phyloP scores from a whole-genome alignment of 2,113 vertebrate species.

The Trinectes maculatus region DNA sequence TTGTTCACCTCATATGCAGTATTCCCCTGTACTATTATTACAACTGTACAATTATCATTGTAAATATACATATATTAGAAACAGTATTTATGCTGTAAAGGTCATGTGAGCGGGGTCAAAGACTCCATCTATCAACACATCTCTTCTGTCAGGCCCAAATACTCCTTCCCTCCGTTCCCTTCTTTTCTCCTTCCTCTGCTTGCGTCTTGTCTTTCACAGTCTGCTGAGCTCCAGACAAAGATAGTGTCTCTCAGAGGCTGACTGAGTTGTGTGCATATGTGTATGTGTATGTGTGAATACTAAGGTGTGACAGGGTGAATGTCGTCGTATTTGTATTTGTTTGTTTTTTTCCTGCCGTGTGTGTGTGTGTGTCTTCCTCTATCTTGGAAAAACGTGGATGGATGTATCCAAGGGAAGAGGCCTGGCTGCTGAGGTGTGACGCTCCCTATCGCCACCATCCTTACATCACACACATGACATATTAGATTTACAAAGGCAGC shows the following conservation, averaged over 20 bases:
- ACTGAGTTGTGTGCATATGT: slow-evolving; percentile 22
- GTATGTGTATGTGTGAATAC: slow-evolving; percentile 31
- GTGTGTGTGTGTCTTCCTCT: slow-evolving; percentile 57
- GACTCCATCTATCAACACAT: slow-evolving; percentile 67
- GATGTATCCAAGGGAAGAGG: slow-evolving; percentile 57
- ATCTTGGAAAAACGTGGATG: slow-evolving; percentile 62
- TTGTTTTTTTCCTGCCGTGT: slow-evolving; percentile 52
- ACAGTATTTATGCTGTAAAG: no score
- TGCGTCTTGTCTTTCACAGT: slow-evolving; percentile 77
- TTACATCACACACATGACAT: slow-evolving; percentile 45
- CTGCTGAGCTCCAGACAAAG: slow-evolving; percentile 71
- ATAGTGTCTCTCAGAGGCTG: slow-evolving; percentile 64
- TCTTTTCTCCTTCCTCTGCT: slow-evolving; percentile 67
- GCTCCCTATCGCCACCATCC: slow-evolving; percentile 41
- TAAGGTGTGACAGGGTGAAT: slow-evolving; percentile 42
- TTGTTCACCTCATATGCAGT: neutral
- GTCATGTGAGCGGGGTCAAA: no score
- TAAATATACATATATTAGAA: no score
- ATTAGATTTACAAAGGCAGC: slow-evolving; percentile 17
- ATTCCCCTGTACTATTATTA: no score
- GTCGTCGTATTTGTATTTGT: slow-evolving; percentile 73
- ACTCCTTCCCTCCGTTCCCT: slow-evolving; percentile 65
- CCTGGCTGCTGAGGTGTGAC: slow-evolving; percentile 66
- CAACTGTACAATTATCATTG: no score
- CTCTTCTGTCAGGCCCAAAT: slow-evolving; percentile 49